Evolutionary conservation across 1,140 invertebrate genomes (phyloP).

Genomic region (Tetragonula clypearis): DNA sequence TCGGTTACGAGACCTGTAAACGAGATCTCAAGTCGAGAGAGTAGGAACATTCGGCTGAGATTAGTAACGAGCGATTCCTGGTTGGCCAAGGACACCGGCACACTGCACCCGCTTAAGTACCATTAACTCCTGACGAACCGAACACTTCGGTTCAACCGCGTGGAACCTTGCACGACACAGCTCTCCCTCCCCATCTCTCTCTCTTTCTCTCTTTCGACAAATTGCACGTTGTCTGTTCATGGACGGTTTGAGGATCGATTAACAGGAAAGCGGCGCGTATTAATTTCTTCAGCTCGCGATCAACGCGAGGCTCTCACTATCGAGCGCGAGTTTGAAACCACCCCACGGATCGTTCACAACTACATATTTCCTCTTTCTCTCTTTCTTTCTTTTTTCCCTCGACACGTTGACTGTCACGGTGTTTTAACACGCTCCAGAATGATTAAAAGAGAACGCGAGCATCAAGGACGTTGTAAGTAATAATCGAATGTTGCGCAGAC

Average conservation of each 20-base stretch:
- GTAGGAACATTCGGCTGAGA: conserved; percentile 8
- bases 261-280: not conserved
- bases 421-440: no score
- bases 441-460: no score
- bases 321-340: conserved; percentile 2
- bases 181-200: not conserved
- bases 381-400: no score
- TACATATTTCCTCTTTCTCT: no score
- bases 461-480: no score
- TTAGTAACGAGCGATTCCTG: conserved; percentile 35
- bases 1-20: conserved; percentile 58
- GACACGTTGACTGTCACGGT: no score
- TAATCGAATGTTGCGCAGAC: no score
- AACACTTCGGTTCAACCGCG: not conserved
- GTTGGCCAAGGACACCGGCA: conserved; percentile 27
- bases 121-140: conserved; percentile 19
- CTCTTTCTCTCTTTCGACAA: not conserved
- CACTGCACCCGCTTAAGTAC: conserved; percentile 1
- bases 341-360: not conserved
- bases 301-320: not conserved
- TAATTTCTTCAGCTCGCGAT: not conserved
- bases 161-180: conserved; percentile 41
- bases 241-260: not conserved
- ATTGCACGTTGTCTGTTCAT: not conserved
- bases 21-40: conserved; percentile 39